These are phyloP conservation scores for Anastrepha obliqua DNA, from an alignment of 1,140 invertebrate species.

Conservation along the genomic window DNA sequence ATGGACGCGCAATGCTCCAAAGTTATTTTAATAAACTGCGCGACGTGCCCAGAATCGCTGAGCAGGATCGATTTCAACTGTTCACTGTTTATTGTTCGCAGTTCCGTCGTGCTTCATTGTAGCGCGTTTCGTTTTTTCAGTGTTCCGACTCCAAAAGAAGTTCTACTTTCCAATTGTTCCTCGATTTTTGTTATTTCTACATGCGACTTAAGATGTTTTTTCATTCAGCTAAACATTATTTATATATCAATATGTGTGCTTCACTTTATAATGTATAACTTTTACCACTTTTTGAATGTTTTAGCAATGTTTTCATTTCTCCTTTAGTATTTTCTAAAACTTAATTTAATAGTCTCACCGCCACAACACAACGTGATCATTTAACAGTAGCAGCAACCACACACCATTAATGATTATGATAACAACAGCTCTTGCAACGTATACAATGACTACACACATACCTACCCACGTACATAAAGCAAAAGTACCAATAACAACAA, in stretches of 20 bases:
- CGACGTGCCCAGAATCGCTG: slow-evolving; percentile 69
- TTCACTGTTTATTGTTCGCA: neutral
- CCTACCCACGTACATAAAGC: too few relatives aligned
- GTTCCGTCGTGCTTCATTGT: neutral
- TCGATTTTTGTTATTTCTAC: neutral
- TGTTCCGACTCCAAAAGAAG: neutral
- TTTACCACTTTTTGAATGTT: neutral
- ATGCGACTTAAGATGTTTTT: neutral
- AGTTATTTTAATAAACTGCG: slow-evolving; percentile 74
- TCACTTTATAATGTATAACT: neutral
- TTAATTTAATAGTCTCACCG: neutral
- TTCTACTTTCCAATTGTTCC: neutral
- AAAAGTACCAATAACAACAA: too few relatives aligned
- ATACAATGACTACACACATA: neutral
- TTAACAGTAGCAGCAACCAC: slow-evolving; percentile 66
- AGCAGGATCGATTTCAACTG: slow-evolving; percentile 70
- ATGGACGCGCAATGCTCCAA: slow-evolving; percentile 56
- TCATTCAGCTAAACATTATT: neutral
- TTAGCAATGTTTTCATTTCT: neutral
- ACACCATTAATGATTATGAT: slow-evolving; percentile 50
- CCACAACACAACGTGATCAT: slow-evolving; percentile 65
- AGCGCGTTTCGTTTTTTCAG: neutral
- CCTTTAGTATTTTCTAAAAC: neutral
- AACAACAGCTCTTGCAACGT: neutral
- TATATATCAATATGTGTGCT: neutral